Evolutionary conservation across 2,888 invertebrate genomes (phyloP).

Genomic region (Cryptus armator): DNA sequence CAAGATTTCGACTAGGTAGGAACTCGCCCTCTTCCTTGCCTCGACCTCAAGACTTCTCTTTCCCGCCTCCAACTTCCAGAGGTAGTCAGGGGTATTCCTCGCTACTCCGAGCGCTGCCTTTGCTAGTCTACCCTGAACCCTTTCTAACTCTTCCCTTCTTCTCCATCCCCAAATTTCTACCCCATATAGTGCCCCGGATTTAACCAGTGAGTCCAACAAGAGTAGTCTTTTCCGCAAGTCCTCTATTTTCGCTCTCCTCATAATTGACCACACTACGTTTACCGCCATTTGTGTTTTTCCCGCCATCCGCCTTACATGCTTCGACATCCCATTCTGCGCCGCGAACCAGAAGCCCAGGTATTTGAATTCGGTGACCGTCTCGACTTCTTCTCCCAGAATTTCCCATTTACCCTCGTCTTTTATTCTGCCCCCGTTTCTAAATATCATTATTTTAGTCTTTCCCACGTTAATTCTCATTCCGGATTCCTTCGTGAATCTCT

Average conservation of each 20-base stretch:
- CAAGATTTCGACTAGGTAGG: background rate
- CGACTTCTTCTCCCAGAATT: background rate
- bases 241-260: background rate
- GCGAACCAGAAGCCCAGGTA: background rate
- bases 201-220: background rate
- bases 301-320: background rate
- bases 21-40: background rate
- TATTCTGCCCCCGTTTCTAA: background rate
- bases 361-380: background rate
- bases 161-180: background rate
- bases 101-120: background rate
- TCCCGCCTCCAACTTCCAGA: background rate
- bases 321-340: background rate
- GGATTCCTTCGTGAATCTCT: background rate
- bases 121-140: background rate
- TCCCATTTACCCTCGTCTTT: background rate
- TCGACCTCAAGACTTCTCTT: background rate
- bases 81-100: background rate
- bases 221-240: background rate
- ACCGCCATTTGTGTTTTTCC: background rate
- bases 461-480: slow-evolving; percentile 16
- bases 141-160: background rate
- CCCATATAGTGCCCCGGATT: background rate
- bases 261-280: background rate
- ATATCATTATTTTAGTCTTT: slow-evolving; percentile 28